Evolutionary conservation across 1,140 invertebrate genomes (phyloP).

Genomic region (Sycophaga agraensis): DNA sequence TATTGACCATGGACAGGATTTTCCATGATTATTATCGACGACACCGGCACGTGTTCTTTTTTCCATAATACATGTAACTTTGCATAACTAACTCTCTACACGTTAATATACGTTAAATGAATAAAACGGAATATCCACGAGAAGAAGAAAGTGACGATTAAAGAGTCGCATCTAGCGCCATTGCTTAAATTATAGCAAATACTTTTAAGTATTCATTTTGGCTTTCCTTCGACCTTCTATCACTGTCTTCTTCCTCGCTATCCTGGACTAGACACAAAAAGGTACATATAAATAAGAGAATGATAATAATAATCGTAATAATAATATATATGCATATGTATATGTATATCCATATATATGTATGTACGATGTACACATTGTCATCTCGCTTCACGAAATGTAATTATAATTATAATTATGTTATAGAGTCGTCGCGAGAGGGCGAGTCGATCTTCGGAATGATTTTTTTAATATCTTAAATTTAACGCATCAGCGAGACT

Average conservation of each 20-base stretch:
- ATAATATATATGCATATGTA: slow-evolving; percentile 30
- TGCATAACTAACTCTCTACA: slow-evolving; percentile 19
- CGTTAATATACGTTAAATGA: slow-evolving; percentile 29
- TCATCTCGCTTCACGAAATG: slow-evolving; percentile 3
- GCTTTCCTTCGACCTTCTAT: not conserved
- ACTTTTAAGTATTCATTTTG: not conserved
- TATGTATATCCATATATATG: not conserved
- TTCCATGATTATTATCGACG: slow-evolving; percentile 10
- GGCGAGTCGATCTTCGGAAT: slow-evolving; percentile 17
- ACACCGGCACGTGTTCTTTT: slow-evolving; percentile 13
- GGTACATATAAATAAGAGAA: slow-evolving; percentile 51
- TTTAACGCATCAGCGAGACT: not conserved
- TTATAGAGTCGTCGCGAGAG: slow-evolving; percentile 19
- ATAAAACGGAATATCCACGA: slow-evolving; percentile 29
- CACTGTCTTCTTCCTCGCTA: slow-evolving; percentile 31
- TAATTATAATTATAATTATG: slow-evolving; percentile 15
- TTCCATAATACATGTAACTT: slow-evolving; percentile 17
- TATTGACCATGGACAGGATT: slow-evolving; percentile 4
- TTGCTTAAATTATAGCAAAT: not conserved
- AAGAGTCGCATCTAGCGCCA: not conserved
- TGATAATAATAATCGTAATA: slow-evolving; percentile 30
- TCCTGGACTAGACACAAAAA: slow-evolving; percentile 54
- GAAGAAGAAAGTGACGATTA: slow-evolving; percentile 12
- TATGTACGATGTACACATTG: slow-evolving; percentile 19
- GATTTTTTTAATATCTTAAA: slow-evolving; percentile 9